phyloP scores from a whole-genome alignment of 1,140 invertebrate species.

The Trichonephila clavata region DNA sequence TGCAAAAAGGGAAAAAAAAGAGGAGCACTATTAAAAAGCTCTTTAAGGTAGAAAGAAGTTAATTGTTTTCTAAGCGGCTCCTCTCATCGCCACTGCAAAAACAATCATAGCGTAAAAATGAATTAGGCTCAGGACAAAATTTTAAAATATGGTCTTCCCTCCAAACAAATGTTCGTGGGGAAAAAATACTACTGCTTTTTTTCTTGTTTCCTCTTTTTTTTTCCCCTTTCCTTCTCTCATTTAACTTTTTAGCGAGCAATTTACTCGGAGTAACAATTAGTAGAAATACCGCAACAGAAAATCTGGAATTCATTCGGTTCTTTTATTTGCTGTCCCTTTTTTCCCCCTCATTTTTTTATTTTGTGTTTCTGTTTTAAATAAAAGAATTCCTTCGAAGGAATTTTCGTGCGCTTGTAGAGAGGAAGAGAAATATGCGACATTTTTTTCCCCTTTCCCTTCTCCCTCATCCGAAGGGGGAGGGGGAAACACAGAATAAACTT shows the following conservation, averaged over 20 bases:
- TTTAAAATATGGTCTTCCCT: constrained; percentile 71
- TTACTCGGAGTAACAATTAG: constrained; percentile 62
- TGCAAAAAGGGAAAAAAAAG: constrained; percentile 31
- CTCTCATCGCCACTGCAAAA: constrained; percentile 22
- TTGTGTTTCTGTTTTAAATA: constrained; percentile 22
- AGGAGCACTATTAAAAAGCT: constrained; percentile 71
- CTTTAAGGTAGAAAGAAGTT: constrained; percentile 66
- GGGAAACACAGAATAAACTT: background rate
- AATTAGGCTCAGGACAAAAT: constrained; percentile 65
- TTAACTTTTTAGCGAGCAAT: constrained; percentile 56
- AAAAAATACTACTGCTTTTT: constrained; percentile 8
- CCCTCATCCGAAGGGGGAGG: background rate
- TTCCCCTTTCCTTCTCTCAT: background rate
- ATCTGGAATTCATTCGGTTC: constrained; percentile 58
- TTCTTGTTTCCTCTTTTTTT: constrained; percentile 39
- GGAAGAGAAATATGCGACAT: constrained; percentile 61
- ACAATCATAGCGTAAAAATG: constrained; percentile 67
- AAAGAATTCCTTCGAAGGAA: constrained; percentile 56
- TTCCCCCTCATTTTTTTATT: background rate
- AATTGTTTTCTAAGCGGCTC: constrained; percentile 70
- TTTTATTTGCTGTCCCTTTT: background rate
- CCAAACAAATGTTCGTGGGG: constrained; percentile 20
- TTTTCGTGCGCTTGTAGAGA: background rate
- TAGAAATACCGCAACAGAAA: constrained; percentile 65
- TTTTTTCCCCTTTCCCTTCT: background rate